Conservation (phyloP, 2,888 invertebrate genomes). For the Abscondita cerata region DNA sequence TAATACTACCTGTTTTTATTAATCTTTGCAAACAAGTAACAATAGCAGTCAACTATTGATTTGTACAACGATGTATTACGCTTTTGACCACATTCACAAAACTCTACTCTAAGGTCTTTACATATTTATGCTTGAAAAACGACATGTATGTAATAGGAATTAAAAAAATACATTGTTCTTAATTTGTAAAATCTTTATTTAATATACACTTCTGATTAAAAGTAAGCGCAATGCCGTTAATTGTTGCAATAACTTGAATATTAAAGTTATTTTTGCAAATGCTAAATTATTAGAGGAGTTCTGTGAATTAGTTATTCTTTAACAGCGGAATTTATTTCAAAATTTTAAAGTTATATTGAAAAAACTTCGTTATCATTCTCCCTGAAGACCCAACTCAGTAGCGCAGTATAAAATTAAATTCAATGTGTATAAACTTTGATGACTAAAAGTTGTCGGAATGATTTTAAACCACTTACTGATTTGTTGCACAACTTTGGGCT, state of each 20-base stretch:
- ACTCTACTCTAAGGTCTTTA: too few species aligned
- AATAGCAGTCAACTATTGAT: too few species aligned
- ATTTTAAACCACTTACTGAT: constrained; percentile 36
- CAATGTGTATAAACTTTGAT: constrained; percentile 33
- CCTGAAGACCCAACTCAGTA: constrained; percentile 26
- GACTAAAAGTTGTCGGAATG: constrained; percentile 34
- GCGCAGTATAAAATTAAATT: constrained; percentile 31
- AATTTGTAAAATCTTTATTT: too few species aligned
- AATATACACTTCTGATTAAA: too few species aligned
- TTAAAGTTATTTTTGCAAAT: background rate
- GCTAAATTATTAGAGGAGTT: background rate
- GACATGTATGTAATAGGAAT: too few species aligned
- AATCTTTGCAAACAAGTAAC: background rate
- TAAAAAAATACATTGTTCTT: too few species aligned
- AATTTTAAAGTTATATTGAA: constrained; percentile 32
- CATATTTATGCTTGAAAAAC: too few species aligned
- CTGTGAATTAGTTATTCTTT: constrained; percentile 3
- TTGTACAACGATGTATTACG: too few species aligned
- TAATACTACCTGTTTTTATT: too few species aligned
- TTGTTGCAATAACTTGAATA: background rate
- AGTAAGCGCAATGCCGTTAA: too few species aligned
- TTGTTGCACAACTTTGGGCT: constrained; percentile 34
- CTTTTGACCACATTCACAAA: too few species aligned
- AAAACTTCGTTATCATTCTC: constrained; percentile 30
- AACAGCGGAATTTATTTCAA: constrained; percentile 7